Conservation (phyloP, 2,113 vertebrate species). For the Coracopsis vasa region DNA sequence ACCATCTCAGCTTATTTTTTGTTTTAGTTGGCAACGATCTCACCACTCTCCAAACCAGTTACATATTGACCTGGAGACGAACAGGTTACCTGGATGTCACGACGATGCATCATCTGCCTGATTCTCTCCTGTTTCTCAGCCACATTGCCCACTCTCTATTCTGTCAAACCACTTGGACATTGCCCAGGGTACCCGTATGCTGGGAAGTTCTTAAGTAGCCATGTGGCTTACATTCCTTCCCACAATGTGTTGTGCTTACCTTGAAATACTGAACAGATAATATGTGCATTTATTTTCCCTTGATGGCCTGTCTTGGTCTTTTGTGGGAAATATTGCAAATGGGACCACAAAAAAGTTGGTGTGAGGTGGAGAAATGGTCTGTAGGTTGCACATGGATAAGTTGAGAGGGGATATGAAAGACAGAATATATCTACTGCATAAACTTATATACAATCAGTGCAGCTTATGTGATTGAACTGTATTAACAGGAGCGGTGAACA, state of each 20-base stretch:
- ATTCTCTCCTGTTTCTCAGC: background rate
- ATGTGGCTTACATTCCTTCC: background rate
- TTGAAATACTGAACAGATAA: background rate
- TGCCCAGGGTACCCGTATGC: background rate
- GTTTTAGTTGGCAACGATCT: background rate
- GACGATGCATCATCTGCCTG: slow-evolving; percentile 2
- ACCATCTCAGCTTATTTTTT: background rate
- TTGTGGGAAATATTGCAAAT: background rate
- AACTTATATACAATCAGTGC: background rate
- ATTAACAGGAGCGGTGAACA: background rate
- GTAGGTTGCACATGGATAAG: background rate
- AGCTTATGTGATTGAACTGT: background rate
- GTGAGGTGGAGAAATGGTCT: background rate
- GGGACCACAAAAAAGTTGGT: background rate
- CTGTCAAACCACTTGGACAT: background rate
- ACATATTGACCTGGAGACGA: slow-evolving; percentile 32
- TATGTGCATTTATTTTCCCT: background rate
- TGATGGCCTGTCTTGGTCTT: background rate
- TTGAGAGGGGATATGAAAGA: background rate
- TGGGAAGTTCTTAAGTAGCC: background rate
- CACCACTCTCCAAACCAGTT: slow-evolving; percentile 14
- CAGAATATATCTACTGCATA: background rate
- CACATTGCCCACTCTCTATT: background rate
- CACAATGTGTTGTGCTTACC: background rate
- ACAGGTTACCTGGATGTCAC: slow-evolving; percentile 29